A percentile compares a stretch with the other conserved stretches of the same genome.
Evolutionary conservation across 2,113 vertebrate species (phyloP).

Genomic region (Aphelocoma coerulescens): DNA sequence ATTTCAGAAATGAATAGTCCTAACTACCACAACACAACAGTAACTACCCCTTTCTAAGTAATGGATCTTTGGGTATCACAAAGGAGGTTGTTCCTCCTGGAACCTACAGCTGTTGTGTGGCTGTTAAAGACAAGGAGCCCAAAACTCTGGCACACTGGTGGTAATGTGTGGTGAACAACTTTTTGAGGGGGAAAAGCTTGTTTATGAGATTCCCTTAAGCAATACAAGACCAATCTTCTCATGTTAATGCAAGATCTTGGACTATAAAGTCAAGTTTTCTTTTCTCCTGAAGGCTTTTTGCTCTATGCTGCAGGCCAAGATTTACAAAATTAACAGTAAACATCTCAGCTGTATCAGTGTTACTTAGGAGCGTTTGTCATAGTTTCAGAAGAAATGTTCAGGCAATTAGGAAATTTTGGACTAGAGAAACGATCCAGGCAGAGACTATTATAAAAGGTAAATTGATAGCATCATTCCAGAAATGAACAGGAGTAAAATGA

Average conservation of each 20-base stretch:
- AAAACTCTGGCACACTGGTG: rapidly evolving
- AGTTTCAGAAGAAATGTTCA: neutral
- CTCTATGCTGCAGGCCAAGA: conserved; percentile 15
- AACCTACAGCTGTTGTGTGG: neutral
- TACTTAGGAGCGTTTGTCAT: neutral
- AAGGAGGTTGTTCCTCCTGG: neutral
- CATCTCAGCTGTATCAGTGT: neutral
- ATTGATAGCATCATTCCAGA: neutral
- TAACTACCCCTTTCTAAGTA: neutral
- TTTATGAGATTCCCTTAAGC: neutral
- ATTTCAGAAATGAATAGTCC: neutral
- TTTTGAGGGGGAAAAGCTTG: neutral
- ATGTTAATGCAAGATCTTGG: conserved; percentile 3
- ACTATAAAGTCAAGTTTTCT: neutral
- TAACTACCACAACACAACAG: neutral
- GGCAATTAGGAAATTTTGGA: neutral
- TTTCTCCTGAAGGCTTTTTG: conserved; percentile 8
- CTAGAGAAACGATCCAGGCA: neutral
- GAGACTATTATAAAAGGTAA: neutral
- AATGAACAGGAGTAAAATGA: neutral
- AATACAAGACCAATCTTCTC: neutral
- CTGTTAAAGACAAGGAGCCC: neutral
- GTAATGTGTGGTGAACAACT: neutral
- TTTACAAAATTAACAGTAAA: neutral
- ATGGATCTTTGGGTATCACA: neutral